Evolutionary conservation across 2,113 vertebrate species (phyloP).

Genomic region (Siniperca chuatsi): DNA sequence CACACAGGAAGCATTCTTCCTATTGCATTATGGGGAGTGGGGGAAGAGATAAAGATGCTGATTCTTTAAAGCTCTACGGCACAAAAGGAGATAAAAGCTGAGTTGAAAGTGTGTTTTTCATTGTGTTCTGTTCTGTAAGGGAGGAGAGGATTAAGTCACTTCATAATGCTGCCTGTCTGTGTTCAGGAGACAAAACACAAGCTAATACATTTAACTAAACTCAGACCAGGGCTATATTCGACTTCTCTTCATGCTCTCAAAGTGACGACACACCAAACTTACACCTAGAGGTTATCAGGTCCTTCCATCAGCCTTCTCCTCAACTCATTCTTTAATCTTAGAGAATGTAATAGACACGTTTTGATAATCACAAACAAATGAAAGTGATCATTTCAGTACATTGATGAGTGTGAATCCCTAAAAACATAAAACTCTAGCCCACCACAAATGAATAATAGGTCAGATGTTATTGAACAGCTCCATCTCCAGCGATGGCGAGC

Average conservation of each 20-base stretch:
- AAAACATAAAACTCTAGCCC: background rate
- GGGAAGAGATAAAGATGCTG: slow-evolving; percentile 74
- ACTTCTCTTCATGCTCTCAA: slow-evolving; percentile 26
- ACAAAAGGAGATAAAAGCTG: slow-evolving; percentile 82
- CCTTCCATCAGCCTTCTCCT: background rate
- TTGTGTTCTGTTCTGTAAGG: slow-evolving; percentile 70
- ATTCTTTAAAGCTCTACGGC: slow-evolving; percentile 81
- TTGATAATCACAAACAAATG: background rate
- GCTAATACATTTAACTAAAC: slow-evolving; percentile 54
- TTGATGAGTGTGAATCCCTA: background rate
- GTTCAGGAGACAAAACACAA: slow-evolving; percentile 64
- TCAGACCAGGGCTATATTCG: slow-evolving; percentile 29
- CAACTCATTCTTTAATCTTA: background rate
- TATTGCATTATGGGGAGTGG: slow-evolving; percentile 83
- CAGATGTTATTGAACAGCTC: slow-evolving; percentile 78
- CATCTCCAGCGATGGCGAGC: slow-evolving; percentile 58
- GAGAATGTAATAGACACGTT: background rate
- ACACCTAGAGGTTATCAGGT: slow-evolving; percentile 1
- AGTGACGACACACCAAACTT: slow-evolving; percentile 23
- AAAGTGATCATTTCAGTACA: background rate
- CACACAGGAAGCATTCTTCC: slow-evolving; percentile 82
- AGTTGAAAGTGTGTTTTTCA: slow-evolving; percentile 80
- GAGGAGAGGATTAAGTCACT: slow-evolving; percentile 68
- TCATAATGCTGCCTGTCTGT: slow-evolving; percentile 60
- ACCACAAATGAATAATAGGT: slow-evolving; percentile 77